phyloP scores from a whole-genome alignment of 1,140 invertebrate genomes.

The Philaenus spumarius region DNA sequence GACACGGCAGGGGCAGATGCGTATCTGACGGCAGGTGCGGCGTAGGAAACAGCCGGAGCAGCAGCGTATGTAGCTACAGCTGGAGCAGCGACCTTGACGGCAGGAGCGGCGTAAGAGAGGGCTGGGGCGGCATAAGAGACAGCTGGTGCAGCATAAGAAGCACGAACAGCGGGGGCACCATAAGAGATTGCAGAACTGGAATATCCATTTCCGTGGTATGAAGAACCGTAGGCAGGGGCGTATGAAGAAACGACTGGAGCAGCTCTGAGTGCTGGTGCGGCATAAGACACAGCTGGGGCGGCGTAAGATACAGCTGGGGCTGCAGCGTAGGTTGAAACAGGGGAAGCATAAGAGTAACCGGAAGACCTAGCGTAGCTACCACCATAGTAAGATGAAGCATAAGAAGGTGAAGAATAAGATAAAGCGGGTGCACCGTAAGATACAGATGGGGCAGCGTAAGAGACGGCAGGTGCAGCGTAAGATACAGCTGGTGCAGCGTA shows the following conservation, averaged over 20 bases:
- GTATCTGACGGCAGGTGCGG: background rate
- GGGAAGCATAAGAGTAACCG: slow-evolving; percentile 6
- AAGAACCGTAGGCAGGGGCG: background rate
- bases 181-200: slow-evolving; percentile 1
- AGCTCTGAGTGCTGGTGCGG: slow-evolving; percentile 6
- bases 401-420: slow-evolving; percentile 8
- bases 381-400: slow-evolving; percentile 17
- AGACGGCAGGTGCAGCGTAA: slow-evolving; percentile 21
- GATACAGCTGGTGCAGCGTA: slow-evolving; percentile 19
- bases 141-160: slow-evolving; percentile 7
- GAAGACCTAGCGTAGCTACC: background rate
- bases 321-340: background rate
- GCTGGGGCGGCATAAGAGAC: slow-evolving; percentile 18
- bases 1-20: slow-evolving; percentile 9
- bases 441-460: slow-evolving; percentile 15
- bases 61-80: slow-evolving; percentile 3
- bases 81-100: slow-evolving; percentile 3
- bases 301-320: background rate
- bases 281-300: slow-evolving; percentile 5
- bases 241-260: slow-evolving; percentile 2
- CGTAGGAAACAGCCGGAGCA: slow-evolving; percentile 15
- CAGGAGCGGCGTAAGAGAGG: slow-evolving; percentile 17
- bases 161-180: slow-evolving; percentile 10
- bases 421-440: slow-evolving; percentile 9
- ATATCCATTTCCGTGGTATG: slow-evolving; percentile 11